Conservation (phyloP, 2,797 vertebrate genomes). For the Acomys russatus region DNA sequence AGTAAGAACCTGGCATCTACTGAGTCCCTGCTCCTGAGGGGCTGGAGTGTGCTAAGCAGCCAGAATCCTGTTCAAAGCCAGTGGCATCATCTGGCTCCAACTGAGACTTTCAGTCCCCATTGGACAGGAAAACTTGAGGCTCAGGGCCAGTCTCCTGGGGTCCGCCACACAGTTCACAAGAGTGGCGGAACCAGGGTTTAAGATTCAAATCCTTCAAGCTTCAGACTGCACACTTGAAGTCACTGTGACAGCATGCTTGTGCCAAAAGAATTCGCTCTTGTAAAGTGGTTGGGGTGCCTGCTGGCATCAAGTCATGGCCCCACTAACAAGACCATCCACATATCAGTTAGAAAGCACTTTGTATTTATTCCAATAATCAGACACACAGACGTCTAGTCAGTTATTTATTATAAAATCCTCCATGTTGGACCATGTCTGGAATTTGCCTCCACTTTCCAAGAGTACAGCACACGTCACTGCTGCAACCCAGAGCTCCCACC, state of each 20-base stretch:
- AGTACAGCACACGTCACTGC: too few relatives aligned
- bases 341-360: neutral
- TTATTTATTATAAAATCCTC: neutral
- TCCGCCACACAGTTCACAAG: accelerated
- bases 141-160: neutral
- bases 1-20: neutral
- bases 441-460: neutral
- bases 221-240: neutral
- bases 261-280: neutral
- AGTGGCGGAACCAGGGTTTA: neutral
- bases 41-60: neutral
- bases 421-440: accelerated
- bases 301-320: neutral
- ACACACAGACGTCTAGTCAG: too few relatives aligned
- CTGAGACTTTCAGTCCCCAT: neutral
- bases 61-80: neutral
- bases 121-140: neutral
- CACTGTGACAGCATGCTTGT: accelerated
- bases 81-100: neutral
- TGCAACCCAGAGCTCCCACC: accelerated
- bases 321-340: neutral
- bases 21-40: neutral
- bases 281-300: neutral
- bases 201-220: neutral
- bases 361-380: too few relatives aligned